phyloP scores from a whole-genome alignment of 2,888 invertebrate genomes.

The Notocelia uddmanniana region DNA sequence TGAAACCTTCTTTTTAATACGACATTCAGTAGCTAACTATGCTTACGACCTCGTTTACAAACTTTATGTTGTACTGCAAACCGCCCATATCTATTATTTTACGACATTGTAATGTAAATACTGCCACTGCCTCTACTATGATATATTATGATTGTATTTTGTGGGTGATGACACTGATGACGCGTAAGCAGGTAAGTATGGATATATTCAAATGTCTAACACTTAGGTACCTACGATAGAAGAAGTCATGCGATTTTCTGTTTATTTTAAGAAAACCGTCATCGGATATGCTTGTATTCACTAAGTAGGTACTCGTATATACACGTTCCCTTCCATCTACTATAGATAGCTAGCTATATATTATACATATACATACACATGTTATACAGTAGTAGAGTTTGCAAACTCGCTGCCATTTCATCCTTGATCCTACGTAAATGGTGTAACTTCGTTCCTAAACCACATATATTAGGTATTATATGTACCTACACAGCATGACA shows the following conservation, averaged over 20 bases:
- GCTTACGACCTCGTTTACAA: conserved; percentile 6
- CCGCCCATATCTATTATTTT: not conserved
- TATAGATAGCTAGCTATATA: no score
- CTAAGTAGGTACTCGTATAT: no score
- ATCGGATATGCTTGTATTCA: not conserved
- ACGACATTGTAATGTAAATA: conserved; percentile 34
- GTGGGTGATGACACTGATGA: not conserved
- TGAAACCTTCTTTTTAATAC: not conserved
- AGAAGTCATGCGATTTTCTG: not conserved
- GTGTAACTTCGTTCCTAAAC: conserved; percentile 7
- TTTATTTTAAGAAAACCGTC: not conserved
- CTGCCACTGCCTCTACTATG: not conserved
- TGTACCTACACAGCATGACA: no score
- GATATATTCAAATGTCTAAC: conserved; percentile 2
- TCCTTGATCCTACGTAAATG: not conserved
- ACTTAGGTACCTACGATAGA: not conserved
- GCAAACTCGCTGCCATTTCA: conserved; percentile 1
- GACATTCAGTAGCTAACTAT: conserved; percentile 1
- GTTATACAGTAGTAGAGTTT: no score
- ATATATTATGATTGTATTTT: not conserved
- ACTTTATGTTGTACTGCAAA: not conserved
- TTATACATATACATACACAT: no score
- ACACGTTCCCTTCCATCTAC: no score
- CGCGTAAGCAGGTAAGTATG: not conserved
- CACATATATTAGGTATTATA: no score